Base-by-base conservation (phyloP, 2,113 vertebrate species). In the Ophiodon elongatus region DNA sequence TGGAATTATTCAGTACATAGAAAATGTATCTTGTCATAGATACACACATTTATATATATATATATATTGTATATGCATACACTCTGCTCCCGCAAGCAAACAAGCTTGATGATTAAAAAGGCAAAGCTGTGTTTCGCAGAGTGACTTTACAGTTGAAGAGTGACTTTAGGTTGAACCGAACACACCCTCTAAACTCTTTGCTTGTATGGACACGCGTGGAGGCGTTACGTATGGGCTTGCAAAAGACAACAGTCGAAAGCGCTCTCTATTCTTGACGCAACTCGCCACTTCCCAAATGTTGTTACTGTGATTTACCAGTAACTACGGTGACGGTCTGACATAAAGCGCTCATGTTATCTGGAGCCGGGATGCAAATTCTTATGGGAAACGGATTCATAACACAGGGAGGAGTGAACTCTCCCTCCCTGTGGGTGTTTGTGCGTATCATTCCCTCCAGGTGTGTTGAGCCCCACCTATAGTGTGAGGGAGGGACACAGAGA, bases 191-290 rank as follows among this genome's bases (percentile, higher is more conserved):
- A 47, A 79, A 67, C 29, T 31, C 19, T 15, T 1, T 1, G 11
- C 94, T 1, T 93, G 94, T 91, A 50, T 79, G 37, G 90, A 41
- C 94, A 85, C 59, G 94, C 89, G 54, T 4, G 0, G 43, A 56
- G 56, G 82, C 1, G 47, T 68, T 85, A 66, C 31, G 81, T 75
- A 63, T 1, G n/a, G 83, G 41, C 88, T 83, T 88, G 88, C 47
- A 64, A 50, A 80, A 79, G 70, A 68, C 72, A 77, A 80, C 43
- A 63, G 66, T 59, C 10, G 9, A 73, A 84, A 64, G 11, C 17
- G 6, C 67, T 87, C 82, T 74, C 52, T 47, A 8, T 29, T 64
- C 37, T 13, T 72, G 62, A 80, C 2, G 67, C 35, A 76, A 79
- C 37, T 63, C 56, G 3, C 33, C 33, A 14, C 60, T 63, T 57